Percentiles rank a stretch among this genome's conserved stretches.
phyloP scores from a whole-genome alignment of 2,797 vertebrate genomes.

The Margarornis squamiger region DNA sequence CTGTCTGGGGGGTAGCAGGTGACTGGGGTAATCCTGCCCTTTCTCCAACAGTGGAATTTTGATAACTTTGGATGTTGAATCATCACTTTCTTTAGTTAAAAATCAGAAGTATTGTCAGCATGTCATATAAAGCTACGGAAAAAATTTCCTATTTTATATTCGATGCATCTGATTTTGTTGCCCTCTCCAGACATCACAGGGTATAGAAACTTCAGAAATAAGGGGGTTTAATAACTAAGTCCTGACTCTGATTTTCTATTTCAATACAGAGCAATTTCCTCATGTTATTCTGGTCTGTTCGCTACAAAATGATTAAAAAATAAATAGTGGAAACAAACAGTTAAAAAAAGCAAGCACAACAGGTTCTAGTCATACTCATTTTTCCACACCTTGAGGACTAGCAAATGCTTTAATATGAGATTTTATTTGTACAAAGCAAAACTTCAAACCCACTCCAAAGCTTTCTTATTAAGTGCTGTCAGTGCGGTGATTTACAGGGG shows the following conservation, averaged over 20 bases:
- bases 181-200: slow-evolving; percentile 5
- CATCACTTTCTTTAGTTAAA: slow-evolving; percentile 29
- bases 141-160: not conserved
- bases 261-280: not conserved
- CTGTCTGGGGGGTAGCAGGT: not conserved
- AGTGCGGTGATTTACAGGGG: slow-evolving; percentile 84
- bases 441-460: slow-evolving; percentile 85
- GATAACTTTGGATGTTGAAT: not conserved
- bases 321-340: slow-evolving; percentile 38
- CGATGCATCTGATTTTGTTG: not conserved
- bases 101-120: not conserved
- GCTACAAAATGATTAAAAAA: not conserved
- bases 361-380: slow-evolving; percentile 68
- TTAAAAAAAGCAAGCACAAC: slow-evolving; percentile 62
- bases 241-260: not conserved
- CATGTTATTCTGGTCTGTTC: not conserved
- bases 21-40: not conserved
- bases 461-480: slow-evolving; percentile 86
- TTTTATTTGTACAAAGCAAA: slow-evolving; percentile 84
- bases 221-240: not conserved
- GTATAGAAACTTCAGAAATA: not conserved
- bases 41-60: not conserved
- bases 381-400: slow-evolving; percentile 81
- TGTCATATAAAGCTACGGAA: not conserved
- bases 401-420: slow-evolving; percentile 82